Evolutionary conservation across 2,888 invertebrate species (phyloP), one percentile per base, ranked within the genome.

Genomic region (Tortrix viridana): DNA sequence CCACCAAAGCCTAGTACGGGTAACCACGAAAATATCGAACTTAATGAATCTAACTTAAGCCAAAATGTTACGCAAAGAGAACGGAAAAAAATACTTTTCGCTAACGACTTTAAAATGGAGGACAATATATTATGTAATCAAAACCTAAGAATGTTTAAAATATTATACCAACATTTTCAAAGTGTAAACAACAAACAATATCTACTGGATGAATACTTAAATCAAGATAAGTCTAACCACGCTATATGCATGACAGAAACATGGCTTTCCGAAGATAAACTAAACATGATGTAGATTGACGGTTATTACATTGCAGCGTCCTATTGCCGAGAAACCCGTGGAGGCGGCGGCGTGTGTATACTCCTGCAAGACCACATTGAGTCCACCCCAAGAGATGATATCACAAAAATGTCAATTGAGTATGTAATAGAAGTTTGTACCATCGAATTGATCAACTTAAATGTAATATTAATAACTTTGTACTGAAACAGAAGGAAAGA

Each of bases 401-500:
- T 44, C 44, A 44, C 9, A 1, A 18, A n/a, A 3, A 44, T 44
- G 44, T 44, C 44, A 14, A 18, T 19, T 19, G 44, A 44, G 18
- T 44, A 44, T 18, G 18, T 19, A 7, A 3, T 44, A 5, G 44
- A 44, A 18, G 3, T 19, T 7, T n/a, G 16, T n/a, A 18, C 44
- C 5, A 6, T 9, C 2, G 5, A 44, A 18, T 18, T 44, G 18
- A 44, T 1, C 18, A n/a, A 44, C 3, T 7, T 9, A 7, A 44
- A 44, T 19, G 18, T 44, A 16, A 7, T 44, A 18, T n/a, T 44
- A n/a, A 44, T 44, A n/a, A 18, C 18, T 18, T n/a, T 44, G 9
- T 44, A 44, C 19, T 44, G 44, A 18, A 44, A 44, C 18, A 19
- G 5, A 20, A 52, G 32, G 50, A 14, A 50, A 52, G 46, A 7